Percentiles rank a stretch among this genome's conserved stretches.
Evolutionary conservation across 1,140 invertebrate genomes (phyloP).

Genomic region (Charaxes varanes): DNA sequence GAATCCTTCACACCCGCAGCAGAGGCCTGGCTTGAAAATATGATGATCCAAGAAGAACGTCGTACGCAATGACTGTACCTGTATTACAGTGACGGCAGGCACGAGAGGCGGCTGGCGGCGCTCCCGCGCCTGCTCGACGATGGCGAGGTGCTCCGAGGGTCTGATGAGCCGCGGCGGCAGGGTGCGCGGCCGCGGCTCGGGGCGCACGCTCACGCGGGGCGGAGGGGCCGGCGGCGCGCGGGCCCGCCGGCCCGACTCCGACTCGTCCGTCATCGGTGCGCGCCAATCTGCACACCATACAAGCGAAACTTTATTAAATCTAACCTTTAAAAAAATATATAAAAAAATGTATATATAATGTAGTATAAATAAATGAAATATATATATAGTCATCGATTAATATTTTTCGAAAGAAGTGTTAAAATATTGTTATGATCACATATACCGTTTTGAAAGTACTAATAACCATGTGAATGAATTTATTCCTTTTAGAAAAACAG

Average conservation of each 20-base stretch:
- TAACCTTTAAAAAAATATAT: too few relatives aligned
- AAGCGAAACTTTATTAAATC: conserved; percentile 1
- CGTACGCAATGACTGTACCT: conserved; percentile 3
- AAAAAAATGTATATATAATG: too few relatives aligned
- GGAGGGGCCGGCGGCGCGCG: conserved; percentile 44
- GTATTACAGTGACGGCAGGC: conserved; percentile 41
- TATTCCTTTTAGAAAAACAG: too few relatives aligned
- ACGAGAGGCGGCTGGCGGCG: conserved; percentile 39
- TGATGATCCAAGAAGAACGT: too few relatives aligned
- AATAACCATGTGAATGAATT: too few relatives aligned
- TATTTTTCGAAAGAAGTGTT: too few relatives aligned
- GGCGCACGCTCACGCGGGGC: conserved; percentile 33
- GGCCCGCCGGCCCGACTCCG: conserved; percentile 50
- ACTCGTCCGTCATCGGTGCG: conserved; percentile 62
- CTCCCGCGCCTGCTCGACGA: conserved; percentile 46
- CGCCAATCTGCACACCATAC: conserved; percentile 54
- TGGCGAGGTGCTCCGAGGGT: conserved; percentile 56
- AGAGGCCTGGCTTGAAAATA: too few relatives aligned
- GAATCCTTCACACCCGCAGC: too few relatives aligned
- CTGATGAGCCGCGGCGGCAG: conserved; percentile 54
- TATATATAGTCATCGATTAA: too few relatives aligned
- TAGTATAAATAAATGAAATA: too few relatives aligned
- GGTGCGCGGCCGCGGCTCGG: conserved; percentile 42
- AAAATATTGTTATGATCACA: too few relatives aligned
- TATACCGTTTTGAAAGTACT: too few relatives aligned